These are phyloP conservation scores for Platanista minor DNA, from an alignment of 2,113 vertebrate species.

Conservation along the genomic window DNA sequence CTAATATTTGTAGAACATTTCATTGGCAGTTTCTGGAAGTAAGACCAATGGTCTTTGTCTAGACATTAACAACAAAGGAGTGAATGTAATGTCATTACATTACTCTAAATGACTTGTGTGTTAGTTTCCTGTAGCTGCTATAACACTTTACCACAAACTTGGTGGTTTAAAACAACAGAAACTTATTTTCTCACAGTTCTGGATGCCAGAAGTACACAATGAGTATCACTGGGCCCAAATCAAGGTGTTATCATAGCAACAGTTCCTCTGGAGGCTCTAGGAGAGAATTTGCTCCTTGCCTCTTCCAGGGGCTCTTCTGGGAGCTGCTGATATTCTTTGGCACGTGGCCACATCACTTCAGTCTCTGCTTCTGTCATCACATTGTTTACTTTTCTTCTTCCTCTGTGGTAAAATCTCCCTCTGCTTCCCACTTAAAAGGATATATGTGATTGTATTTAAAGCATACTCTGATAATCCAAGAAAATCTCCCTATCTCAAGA, in stretches of 20 bases:
- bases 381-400: not conserved
- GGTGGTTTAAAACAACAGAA: not conserved
- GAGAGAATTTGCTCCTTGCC: not conserved
- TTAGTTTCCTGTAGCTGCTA: not conserved
- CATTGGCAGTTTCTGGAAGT: not conserved
- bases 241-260: not conserved
- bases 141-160: not conserved
- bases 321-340: not conserved
- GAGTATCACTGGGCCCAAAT: not conserved
- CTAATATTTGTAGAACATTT: not conserved
- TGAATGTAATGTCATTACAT: not conserved
- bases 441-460: not conserved
- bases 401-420: not conserved
- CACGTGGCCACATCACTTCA: not conserved
- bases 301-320: not conserved
- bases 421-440: not conserved
- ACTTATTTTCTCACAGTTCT: not conserved
- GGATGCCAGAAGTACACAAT: not conserved
- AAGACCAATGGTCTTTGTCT: not conserved
- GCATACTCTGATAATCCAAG: not conserved
- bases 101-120: not conserved
- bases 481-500: not conserved
- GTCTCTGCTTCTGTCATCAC: not conserved
- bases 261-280: not conserved
- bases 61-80: not conserved